Percentiles rank a stretch among this genome's conserved stretches.
phyloP scores from a whole-genome alignment of 2,113 vertebrate genomes.

The Dunckerocampus dactyliophorus region DNA sequence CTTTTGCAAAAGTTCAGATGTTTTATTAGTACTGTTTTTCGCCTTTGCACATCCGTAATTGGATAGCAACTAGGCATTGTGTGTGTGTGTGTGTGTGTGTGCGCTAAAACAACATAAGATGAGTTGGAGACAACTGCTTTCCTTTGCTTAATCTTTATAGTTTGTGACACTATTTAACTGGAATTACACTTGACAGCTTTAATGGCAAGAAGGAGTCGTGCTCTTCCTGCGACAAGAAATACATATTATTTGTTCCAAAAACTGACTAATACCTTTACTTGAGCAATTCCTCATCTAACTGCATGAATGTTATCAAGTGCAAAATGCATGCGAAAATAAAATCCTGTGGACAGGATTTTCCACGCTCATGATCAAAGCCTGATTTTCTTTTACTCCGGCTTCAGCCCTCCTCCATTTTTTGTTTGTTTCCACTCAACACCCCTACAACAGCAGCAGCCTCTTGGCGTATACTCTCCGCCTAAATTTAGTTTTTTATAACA shows the following conservation, averaged over 20 bases:
- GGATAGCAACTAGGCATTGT: constrained; percentile 23
- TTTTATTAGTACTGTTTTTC: background rate
- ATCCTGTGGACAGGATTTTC: constrained; percentile 82
- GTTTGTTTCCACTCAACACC: constrained; percentile 72
- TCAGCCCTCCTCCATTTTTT: constrained; percentile 73
- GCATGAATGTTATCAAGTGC: constrained; percentile 82
- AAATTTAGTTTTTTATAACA: constrained; percentile 52
- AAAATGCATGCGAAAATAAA: constrained; percentile 81
- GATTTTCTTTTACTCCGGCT: constrained; percentile 76
- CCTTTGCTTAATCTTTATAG: constrained; percentile 53
- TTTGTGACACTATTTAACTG: constrained; percentile 53
- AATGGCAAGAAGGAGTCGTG: constrained; percentile 41
- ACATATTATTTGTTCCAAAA: constrained; percentile 70
- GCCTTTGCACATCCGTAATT: background rate
- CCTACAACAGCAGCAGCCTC: constrained; percentile 47
- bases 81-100: constrained; percentile 15
- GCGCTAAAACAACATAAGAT: constrained; percentile 30
- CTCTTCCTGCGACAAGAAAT: constrained; percentile 49
- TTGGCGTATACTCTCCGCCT: constrained; percentile 28
- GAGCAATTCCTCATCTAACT: constrained; percentile 78
- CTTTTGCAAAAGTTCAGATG: too few species aligned
- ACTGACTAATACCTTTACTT: constrained; percentile 76
- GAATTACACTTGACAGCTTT: constrained; percentile 59
- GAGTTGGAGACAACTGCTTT: constrained; percentile 44
- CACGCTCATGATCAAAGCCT: constrained; percentile 81